Percentiles rank a stretch among this genome's conserved stretches.
These are phyloP conservation scores for Nannoperca australis DNA, from an alignment of 2,797 vertebrate genomes.

Conservation along the genomic window DNA sequence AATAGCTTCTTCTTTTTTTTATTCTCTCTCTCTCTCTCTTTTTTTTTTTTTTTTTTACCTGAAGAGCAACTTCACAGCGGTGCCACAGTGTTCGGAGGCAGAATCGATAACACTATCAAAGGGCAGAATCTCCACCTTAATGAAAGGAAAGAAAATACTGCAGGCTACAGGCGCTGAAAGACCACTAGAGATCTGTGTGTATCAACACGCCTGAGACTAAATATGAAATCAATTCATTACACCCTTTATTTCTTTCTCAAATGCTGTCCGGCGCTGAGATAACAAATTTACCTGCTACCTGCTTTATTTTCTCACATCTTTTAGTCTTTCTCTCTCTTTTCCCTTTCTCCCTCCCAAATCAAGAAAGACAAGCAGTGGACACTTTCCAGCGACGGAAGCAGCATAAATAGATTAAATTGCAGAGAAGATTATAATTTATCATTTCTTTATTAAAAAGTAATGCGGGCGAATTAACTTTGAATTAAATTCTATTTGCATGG, in stretches of 20 bases:
- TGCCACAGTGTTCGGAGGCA: constrained; percentile 73
- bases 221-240: constrained; percentile 83
- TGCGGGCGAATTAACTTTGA: constrained; percentile 86
- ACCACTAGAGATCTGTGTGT: constrained; percentile 73
- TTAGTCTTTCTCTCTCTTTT: constrained; percentile 16
- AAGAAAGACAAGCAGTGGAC: constrained; percentile 71
- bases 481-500: constrained; percentile 88
- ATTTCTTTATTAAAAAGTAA: constrained; percentile 89
- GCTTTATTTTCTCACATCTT: constrained; percentile 56
- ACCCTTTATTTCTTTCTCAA: constrained; percentile 76
- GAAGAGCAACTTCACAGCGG: constrained; percentile 79
- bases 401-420: constrained; percentile 82
- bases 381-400: constrained; percentile 75
- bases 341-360: constrained; percentile 61
- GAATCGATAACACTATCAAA: constrained; percentile 82
- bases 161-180: constrained; percentile 75
- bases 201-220: constrained; percentile 76
- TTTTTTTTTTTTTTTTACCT: constrained; percentile 52
- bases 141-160: constrained; percentile 81
- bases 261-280: constrained; percentile 62
- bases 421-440: constrained; percentile 84
- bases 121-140: constrained; percentile 81
- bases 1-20: constrained; percentile 71
- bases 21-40: constrained; percentile 9
- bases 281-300: constrained; percentile 71